These are phyloP conservation scores for Cecropterus lyciades DNA, from an alignment of 1,140 invertebrate species.

Conservation along the genomic window DNA sequence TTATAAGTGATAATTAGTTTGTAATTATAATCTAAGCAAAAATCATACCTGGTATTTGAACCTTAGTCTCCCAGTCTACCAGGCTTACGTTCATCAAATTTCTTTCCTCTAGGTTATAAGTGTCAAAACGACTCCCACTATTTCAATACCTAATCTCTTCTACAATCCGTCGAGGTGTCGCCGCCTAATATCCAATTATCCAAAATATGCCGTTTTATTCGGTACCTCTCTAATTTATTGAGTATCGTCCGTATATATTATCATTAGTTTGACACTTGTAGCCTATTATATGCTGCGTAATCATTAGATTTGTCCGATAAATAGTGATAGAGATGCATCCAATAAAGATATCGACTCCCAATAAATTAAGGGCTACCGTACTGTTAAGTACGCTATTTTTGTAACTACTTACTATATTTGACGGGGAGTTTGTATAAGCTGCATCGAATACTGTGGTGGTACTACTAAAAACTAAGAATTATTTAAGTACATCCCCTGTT, in stretches of 20 bases:
- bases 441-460: too few relatives aligned
- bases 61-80: too few relatives aligned
- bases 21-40: too few relatives aligned
- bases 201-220: slow-evolving; percentile 74
- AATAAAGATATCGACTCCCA: slow-evolving; percentile 71
- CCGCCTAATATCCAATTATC: slow-evolving; percentile 77
- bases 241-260: slow-evolving; percentile 72
- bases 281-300: slow-evolving; percentile 71
- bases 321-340: slow-evolving; percentile 61
- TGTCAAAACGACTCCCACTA: background rate
- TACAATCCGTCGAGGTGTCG: slow-evolving; percentile 53
- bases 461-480: too few relatives aligned
- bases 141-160: slow-evolving; percentile 12
- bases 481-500: too few relatives aligned
- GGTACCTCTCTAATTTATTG: slow-evolving; percentile 73
- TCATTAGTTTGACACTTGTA: slow-evolving; percentile 78
- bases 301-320: slow-evolving; percentile 73
- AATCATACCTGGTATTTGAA: too few relatives aligned
- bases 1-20: too few relatives aligned
- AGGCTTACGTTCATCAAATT: too few relatives aligned
- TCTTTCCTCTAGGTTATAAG: too few relatives aligned
- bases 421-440: too few relatives aligned
- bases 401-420: slow-evolving; percentile 4
- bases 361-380: slow-evolving; percentile 64
- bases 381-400: too few relatives aligned